Evolutionary conservation across 2,797 vertebrate genomes (phyloP).

Genomic region (Sebastes minor): DNA sequence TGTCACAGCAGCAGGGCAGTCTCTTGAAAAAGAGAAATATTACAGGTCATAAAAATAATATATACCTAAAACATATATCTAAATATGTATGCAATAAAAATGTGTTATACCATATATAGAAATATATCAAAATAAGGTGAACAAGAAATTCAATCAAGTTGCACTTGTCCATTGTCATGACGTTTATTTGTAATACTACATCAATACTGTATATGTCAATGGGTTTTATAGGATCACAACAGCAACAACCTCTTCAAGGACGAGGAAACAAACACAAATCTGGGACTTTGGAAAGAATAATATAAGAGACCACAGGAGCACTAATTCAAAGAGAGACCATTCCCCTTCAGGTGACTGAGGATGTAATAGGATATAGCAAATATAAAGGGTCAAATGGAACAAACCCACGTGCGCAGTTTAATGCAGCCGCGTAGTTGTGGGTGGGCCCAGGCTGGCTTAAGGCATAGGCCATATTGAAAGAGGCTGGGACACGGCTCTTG

Average conservation of each 20-base stretch:
- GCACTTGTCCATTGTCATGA: background rate
- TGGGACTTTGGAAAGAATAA: background rate
- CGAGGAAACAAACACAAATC: background rate
- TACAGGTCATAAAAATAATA: background rate
- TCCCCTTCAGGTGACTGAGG: background rate
- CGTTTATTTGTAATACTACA: background rate
- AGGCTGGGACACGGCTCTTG: too few relatives aligned
- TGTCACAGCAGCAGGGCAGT: background rate
- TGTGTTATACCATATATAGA: background rate
- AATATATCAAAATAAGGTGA: background rate
- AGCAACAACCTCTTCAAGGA: background rate
- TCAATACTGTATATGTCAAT: background rate
- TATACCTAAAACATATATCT: background rate
- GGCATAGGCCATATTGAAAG: too few relatives aligned
- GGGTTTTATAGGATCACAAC: background rate
- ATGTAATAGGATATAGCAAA: background rate
- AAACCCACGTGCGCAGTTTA: background rate
- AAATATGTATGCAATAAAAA: background rate
- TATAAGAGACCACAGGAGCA: background rate
- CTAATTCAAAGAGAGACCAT: background rate
- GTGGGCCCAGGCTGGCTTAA: too few relatives aligned
- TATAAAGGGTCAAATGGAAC: constrained; percentile 7
- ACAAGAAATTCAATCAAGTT: background rate
- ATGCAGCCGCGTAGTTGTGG: too few relatives aligned
- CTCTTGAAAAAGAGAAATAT: background rate